A percentile compares a stretch with the other conserved stretches of the same genome.
Conservation (phyloP, 2,113 vertebrate genomes). For the Nothobranchius furzeri region DNA sequence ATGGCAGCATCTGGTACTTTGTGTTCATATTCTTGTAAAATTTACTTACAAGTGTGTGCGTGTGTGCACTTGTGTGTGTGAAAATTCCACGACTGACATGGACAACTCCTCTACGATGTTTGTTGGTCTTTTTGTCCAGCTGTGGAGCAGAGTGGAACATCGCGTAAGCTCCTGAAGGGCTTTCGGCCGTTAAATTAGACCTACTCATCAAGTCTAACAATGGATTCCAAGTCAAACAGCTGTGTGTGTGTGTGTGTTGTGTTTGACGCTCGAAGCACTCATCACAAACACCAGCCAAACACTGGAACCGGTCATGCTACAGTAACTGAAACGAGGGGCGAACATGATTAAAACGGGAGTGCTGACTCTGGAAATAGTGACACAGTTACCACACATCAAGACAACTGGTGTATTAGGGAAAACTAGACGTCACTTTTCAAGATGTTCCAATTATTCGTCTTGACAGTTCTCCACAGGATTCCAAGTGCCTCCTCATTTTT, state of each 20-base stretch:
- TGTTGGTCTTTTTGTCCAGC: not conserved
- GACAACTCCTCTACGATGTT: not conserved
- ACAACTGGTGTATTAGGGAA: conserved; percentile 3
- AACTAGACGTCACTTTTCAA: conserved; percentile 11
- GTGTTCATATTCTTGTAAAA: not conserved
- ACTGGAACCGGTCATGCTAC: conserved; percentile 2
- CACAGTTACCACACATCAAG: conserved; percentile 5
- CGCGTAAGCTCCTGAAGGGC: not conserved
- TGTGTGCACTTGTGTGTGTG: not conserved
- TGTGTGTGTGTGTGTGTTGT: conserved; percentile 3
- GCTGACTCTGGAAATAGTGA: conserved; percentile 7
- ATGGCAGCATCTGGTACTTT: not conserved
- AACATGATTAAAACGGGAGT: conserved; percentile 15
- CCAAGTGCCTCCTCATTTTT: not conserved
- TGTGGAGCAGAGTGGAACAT: not conserved
- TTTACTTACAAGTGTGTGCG: not conserved
- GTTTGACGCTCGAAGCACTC: not conserved
- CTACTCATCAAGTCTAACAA: not conserved
- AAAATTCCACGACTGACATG: not conserved
- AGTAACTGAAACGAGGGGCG: not conserved
- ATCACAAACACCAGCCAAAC: not conserved
- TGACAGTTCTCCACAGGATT: conserved; percentile 2
- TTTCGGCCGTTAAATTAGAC: conserved; percentile 1
- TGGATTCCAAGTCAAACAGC: not conserved
- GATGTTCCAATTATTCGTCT: conserved; percentile 14